These are phyloP conservation scores for Timema podura DNA, from an alignment of 2,888 invertebrate genomes.

Conservation along the genomic window DNA sequence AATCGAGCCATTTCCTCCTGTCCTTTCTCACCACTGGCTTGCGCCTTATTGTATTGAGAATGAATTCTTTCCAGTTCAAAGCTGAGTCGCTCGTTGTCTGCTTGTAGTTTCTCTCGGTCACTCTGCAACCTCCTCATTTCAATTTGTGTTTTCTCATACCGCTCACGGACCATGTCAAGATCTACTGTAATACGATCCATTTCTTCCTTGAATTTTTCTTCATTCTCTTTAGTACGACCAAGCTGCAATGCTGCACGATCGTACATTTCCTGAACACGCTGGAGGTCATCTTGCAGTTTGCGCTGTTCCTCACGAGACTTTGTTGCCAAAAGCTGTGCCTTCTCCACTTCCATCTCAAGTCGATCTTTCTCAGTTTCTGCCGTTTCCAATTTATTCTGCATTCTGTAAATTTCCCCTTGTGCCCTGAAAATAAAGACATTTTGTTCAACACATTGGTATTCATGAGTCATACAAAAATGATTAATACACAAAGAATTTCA, in stretches of 20 bases:
- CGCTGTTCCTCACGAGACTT: slow-evolving; percentile 82
- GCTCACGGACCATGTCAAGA: slow-evolving; percentile 80
- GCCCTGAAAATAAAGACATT: slow-evolving; percentile 54
- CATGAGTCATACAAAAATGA: not conserved
- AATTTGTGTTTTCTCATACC: slow-evolving; percentile 83
- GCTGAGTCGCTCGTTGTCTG: slow-evolving; percentile 77
- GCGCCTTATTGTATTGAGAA: slow-evolving; percentile 79
- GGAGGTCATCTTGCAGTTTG: slow-evolving; percentile 81
- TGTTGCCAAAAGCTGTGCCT: slow-evolving; percentile 70
- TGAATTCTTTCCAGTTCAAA: slow-evolving; percentile 85
- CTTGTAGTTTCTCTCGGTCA: slow-evolving; percentile 80
- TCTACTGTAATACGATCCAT: slow-evolving; percentile 73
- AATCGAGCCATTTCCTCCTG: slow-evolving; percentile 85
- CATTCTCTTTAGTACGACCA: slow-evolving; percentile 80
- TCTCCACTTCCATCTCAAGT: slow-evolving; percentile 79
- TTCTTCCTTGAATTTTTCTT: slow-evolving; percentile 86
- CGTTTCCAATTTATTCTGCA: slow-evolving; percentile 84
- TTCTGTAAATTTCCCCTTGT: slow-evolving; percentile 82
- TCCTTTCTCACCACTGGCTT: slow-evolving; percentile 79
- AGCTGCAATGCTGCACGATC: slow-evolving; percentile 82
- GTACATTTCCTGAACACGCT: slow-evolving; percentile 82
- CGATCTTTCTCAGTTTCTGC: slow-evolving; percentile 85
- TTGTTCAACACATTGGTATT: not conserved
- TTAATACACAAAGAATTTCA: slow-evolving; percentile 35
- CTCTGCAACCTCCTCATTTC: slow-evolving; percentile 77